Percentiles rank a stretch among this genome's conserved stretches.
These are phyloP conservation scores for Nemotelus pantherinus DNA, from an alignment of 2,888 invertebrate species.

Conservation along the genomic window DNA sequence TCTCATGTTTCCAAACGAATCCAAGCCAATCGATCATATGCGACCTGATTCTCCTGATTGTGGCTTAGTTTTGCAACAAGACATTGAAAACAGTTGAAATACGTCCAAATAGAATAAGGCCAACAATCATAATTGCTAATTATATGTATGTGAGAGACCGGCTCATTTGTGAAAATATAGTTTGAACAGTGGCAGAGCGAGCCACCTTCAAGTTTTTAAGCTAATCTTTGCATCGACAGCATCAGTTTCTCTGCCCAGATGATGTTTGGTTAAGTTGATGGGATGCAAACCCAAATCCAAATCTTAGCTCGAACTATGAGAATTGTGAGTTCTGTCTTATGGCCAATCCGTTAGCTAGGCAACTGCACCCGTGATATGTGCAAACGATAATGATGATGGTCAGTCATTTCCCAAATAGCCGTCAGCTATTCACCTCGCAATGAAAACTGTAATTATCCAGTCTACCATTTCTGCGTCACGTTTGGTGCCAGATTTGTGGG, in stretches of 20 bases:
- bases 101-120: constrained; percentile 41
- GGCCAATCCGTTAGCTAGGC: constrained; percentile 1
- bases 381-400: constrained; percentile 36
- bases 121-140: constrained; percentile 37
- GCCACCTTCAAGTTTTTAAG: not conserved
- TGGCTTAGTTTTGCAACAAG: constrained; percentile 13
- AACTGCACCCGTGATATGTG: not conserved
- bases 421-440: constrained; percentile 3
- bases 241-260: not conserved
- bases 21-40: constrained; percentile 38
- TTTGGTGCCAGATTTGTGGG: not conserved
- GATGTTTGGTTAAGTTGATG: constrained; percentile 11
- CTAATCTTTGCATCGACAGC: not conserved
- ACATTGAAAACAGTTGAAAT: constrained; percentile 24
- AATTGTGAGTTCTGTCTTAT: constrained; percentile 10
- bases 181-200: not conserved
- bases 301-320: constrained; percentile 26
- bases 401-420: constrained; percentile 36
- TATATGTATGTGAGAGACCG: constrained; percentile 16
- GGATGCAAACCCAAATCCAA: constrained; percentile 10
- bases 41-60: constrained; percentile 37
- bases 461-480: constrained; percentile 25
- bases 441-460: constrained; percentile 39
- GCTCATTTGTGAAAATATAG: not conserved
- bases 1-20: constrained; percentile 26